These are phyloP conservation scores for Helleia helle DNA, from an alignment of 2,888 invertebrate species.

Conservation along the genomic window DNA sequence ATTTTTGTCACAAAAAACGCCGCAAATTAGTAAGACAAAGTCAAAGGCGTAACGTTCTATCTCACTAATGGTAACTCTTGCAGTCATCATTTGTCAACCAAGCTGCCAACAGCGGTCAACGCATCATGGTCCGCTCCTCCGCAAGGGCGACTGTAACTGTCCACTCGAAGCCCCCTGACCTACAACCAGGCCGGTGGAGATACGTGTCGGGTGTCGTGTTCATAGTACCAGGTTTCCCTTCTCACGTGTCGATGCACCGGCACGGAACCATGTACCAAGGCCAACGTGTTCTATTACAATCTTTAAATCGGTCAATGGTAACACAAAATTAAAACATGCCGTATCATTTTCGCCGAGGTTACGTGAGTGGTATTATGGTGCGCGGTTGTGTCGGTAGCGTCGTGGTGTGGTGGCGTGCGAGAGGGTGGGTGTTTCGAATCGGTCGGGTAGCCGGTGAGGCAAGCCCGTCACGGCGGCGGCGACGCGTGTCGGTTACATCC, in stretches of 20 bases:
- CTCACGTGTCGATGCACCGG: slow-evolving; percentile 41
- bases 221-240: slow-evolving; percentile 35
- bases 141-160: too few relatives aligned
- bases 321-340: slow-evolving; percentile 20
- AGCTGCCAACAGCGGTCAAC: too few relatives aligned
- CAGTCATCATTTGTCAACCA: too few relatives aligned
- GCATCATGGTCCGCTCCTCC: too few relatives aligned
- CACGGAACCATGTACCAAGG: slow-evolving; percentile 51
- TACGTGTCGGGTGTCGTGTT: slow-evolving; percentile 27
- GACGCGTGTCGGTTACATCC: slow-evolving; percentile 61
- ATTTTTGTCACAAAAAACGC: too few relatives aligned
- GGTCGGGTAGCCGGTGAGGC: slow-evolving; percentile 39
- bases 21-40: too few relatives aligned
- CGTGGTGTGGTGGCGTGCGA: slow-evolving; percentile 1
- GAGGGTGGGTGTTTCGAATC: slow-evolving; percentile 21
- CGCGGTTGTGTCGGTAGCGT: slow-evolving; percentile 3
- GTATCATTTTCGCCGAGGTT: slow-evolving; percentile 28
- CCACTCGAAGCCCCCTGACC: background rate
- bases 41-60: too few relatives aligned
- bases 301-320: slow-evolving; percentile 23
- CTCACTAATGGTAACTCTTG: too few relatives aligned
- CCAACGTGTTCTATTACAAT: slow-evolving; percentile 25
- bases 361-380: slow-evolving; percentile 24
- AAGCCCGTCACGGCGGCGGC: slow-evolving; percentile 52
- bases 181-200: background rate